Evolutionary conservation across 2,797 vertebrate genomes (phyloP).

Genomic region (Notamacropus eugenii): DNA sequence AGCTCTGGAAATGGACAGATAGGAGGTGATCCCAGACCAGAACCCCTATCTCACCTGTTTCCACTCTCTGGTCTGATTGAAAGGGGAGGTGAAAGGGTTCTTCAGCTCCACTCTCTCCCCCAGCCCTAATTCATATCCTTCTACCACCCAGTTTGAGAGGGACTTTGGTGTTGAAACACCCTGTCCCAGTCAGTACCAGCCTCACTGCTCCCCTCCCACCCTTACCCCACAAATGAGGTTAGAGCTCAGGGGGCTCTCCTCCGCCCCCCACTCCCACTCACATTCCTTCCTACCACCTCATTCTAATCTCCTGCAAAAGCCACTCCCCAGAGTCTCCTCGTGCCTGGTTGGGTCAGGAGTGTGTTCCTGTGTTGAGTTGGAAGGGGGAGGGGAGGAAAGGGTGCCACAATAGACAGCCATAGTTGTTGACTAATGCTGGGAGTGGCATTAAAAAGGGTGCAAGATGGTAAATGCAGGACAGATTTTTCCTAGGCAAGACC

Average conservation of each 20-base stretch:
- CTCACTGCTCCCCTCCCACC: constrained; percentile 15
- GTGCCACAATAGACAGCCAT: background rate
- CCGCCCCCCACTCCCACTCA: constrained; percentile 51
- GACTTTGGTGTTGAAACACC: constrained; percentile 23
- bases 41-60: constrained; percentile 36
- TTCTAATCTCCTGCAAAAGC: background rate
- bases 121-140: constrained; percentile 49
- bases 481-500: constrained; percentile 51
- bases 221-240: constrained; percentile 47
- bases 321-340: background rate
- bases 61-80: background rate
- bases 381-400: background rate
- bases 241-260: constrained; percentile 16
- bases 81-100: constrained; percentile 18
- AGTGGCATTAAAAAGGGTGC: background rate
- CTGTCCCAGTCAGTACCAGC: constrained; percentile 69
- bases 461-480: constrained; percentile 49
- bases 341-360: background rate
- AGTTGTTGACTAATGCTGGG: background rate
- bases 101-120: background rate
- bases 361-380: background rate
- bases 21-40: background rate
- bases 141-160: constrained; percentile 48
- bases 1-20: background rate
- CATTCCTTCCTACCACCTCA: constrained; percentile 66